Evolutionary conservation across 2,797 vertebrate genomes (phyloP).

Genomic region (Perodicticus potto): DNA sequence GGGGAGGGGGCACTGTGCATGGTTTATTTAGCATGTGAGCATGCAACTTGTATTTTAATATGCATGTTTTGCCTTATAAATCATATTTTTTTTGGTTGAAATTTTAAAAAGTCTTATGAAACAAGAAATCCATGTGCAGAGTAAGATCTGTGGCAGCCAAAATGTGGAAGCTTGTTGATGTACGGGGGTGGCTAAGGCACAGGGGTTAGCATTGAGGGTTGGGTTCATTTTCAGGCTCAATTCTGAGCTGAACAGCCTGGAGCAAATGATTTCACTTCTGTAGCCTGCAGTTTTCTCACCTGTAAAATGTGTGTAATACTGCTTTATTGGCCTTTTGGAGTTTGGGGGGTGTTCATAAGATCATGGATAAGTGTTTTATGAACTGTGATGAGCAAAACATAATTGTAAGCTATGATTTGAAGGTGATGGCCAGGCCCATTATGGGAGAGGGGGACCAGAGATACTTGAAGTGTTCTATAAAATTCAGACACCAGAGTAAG

Average conservation of each 20-base stretch:
- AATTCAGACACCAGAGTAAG: slow-evolving; percentile 8
- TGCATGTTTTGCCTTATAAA: not conserved
- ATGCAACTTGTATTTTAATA: not conserved
- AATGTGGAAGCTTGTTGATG: not conserved
- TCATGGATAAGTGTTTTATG: slow-evolving; percentile 71
- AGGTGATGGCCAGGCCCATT: slow-evolving; percentile 13
- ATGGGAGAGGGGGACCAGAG: not conserved
- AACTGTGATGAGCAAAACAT: slow-evolving; percentile 62
- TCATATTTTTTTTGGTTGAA: not conserved
- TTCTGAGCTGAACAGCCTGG: not conserved
- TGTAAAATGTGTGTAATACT: slow-evolving; percentile 27
- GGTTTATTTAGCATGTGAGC: slow-evolving; percentile 25
- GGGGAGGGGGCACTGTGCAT: not conserved
- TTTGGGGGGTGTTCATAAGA: slow-evolving; percentile 37
- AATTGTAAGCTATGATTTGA: slow-evolving; percentile 59
- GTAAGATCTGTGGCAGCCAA: not conserved
- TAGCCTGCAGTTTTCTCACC: slow-evolving; percentile 1
- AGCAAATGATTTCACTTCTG: slow-evolving; percentile 58
- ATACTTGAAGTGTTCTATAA: slow-evolving; percentile 15
- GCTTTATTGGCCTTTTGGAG: not conserved
- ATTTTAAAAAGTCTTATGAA: not conserved
- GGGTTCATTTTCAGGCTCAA: not conserved
- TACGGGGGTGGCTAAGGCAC: not conserved
- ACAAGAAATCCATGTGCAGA: not conserved
- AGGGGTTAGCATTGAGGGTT: no score